These are phyloP conservation scores for Cotesia glomerata DNA, from an alignment of 1,140 invertebrate genomes.

Conservation along the genomic window DNA sequence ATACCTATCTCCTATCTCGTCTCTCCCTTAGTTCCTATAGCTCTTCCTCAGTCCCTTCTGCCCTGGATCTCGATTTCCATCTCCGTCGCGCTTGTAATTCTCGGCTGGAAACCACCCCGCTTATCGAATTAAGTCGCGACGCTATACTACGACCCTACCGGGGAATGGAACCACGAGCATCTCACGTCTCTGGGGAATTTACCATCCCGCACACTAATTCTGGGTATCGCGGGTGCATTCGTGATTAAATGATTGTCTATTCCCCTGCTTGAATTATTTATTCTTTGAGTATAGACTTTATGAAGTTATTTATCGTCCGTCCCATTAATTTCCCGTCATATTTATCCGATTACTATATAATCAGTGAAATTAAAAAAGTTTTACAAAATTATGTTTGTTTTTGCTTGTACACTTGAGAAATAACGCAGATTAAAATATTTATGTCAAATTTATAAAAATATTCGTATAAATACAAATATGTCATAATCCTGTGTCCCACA, in stretches of 20 bases:
- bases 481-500: too few species aligned
- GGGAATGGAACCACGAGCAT: constrained; percentile 9
- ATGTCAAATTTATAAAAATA: too few species aligned
- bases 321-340: too few species aligned
- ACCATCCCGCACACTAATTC: constrained; percentile 22
- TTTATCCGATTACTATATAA: too few species aligned
- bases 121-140: constrained; percentile 25
- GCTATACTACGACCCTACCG: constrained; percentile 6
- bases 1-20: neutral
- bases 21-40: constrained; percentile 9
- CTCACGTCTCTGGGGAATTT: constrained; percentile 22
- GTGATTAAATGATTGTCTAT: constrained; percentile 17
- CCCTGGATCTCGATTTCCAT: neutral
- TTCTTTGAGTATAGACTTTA: neutral
- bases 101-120: neutral
- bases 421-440: too few species aligned
- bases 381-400: too few species aligned
- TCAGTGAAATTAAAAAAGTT: too few species aligned
- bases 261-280: constrained; percentile 4
- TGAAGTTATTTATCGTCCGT: too few species aligned
- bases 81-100: neutral
- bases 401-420: too few species aligned
- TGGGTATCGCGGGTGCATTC: constrained; percentile 18
- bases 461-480: too few species aligned
- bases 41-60: too few species aligned